Evolutionary conservation across 2,113 vertebrate genomes (phyloP).

Genomic region (Pandion haliaetus): DNA sequence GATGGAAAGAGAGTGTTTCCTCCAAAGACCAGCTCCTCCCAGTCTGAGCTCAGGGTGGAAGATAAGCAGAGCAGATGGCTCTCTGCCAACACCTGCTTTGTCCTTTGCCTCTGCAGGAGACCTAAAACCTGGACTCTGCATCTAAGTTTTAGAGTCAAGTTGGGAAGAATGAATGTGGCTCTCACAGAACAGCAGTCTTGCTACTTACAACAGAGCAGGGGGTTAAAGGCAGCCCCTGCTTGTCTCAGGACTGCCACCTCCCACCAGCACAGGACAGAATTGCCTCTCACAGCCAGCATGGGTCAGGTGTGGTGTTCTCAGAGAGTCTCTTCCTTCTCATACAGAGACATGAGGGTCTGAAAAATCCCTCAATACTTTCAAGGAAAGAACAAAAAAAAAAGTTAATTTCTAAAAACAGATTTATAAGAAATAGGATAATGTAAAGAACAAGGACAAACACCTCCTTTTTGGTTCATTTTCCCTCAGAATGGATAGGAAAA

Average conservation of each 20-base stretch:
- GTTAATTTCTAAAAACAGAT: not conserved
- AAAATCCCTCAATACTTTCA: not conserved
- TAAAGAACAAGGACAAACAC: not conserved
- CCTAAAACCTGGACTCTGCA: not conserved
- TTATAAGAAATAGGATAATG: not conserved
- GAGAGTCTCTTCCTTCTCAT: not conserved
- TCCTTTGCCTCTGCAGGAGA: not conserved
- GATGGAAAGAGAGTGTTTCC: not conserved
- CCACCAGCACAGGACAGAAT: not conserved
- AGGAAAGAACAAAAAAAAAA: not conserved
- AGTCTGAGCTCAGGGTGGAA: not conserved
- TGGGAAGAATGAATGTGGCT: not conserved
- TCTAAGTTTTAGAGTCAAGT: not conserved
- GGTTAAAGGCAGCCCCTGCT: not conserved
- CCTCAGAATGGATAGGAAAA: not conserved
- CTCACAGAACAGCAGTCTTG: not conserved
- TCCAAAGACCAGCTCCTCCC: not conserved
- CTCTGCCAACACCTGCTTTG: not conserved
- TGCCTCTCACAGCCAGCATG: rapidly evolving
- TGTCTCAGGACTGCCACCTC: not conserved
- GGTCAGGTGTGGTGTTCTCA: not conserved
- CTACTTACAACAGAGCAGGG: not conserved
- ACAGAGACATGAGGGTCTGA: not conserved
- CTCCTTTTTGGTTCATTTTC: not conserved
- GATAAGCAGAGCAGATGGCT: not conserved